Base-by-base conservation (phyloP, 2,888 invertebrate species). In the Apotomis betuletana region DNA sequence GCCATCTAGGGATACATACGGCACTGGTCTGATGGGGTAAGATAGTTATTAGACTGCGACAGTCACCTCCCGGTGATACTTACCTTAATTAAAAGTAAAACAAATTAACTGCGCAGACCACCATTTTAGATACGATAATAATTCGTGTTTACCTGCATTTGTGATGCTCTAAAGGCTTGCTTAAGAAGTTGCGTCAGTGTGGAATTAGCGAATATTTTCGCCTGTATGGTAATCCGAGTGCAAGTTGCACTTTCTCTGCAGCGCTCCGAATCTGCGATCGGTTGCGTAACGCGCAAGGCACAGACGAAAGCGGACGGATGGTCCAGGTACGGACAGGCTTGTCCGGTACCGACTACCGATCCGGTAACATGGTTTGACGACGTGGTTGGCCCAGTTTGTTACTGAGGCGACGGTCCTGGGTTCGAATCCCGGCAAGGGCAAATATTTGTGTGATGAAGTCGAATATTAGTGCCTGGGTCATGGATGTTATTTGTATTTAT, bases 231-330 rank as follows among this genome's bases (percentile, higher is more conserved):
- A 80, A 81, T 82, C 78, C 75, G 77, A 80, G 74, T 88, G 85
- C 85, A 87, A 75, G 75, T 70, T 88, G 88, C 87, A 87, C 89
- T 89, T 89, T 89, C 90, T 88, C 89, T 76, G 77, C 77, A 77
- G 71, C 78, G 80, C 78, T 81, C 82, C 82, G 82, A 86, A 88
- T 85, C 82, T 81, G 69, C 67, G 75, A 83, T 86, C 75, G 77
- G 80, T 79, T 76, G 70, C 74, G 75, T 67, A 74, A 83, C 69
- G 71, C 13, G 15, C 27, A 44, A 63, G 59, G 9, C 44, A 58
- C 58, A 51, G 67, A 67, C 57, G 52, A 41, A 51, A 67, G 62
- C 54, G 54, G 65, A 60, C 57, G 49, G 62, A 36, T 67, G 27
- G 36, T 51, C 58, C 36, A 51, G 58, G 41, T 41, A 41, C 41